Evolutionary conservation across 2,113 vertebrate genomes (phyloP).

Genomic region (Eulacestoma nigropectus): DNA sequence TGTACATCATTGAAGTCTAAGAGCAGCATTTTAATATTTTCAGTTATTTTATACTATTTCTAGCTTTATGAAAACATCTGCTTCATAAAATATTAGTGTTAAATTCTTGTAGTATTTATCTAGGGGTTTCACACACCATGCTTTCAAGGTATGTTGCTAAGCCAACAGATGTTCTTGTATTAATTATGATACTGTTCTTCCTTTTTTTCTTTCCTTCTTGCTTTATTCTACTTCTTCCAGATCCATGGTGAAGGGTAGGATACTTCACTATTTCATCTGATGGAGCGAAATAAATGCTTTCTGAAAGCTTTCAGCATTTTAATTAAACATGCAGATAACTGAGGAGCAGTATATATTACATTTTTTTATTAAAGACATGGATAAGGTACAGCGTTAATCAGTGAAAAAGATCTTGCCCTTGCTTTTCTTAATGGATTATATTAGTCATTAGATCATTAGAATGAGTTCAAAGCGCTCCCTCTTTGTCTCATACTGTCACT

Average conservation of each 20-base stretch:
- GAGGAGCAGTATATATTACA: conserved; percentile 57
- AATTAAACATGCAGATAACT: conserved; percentile 63
- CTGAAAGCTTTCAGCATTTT: conserved; percentile 55
- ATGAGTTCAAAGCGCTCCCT: conserved; percentile 39
- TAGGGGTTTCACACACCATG: background rate
- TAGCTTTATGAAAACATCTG: background rate
- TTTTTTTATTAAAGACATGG: conserved; percentile 69
- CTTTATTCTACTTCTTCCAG: background rate
- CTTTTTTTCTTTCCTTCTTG: background rate
- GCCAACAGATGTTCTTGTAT: background rate
- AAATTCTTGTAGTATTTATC: background rate
- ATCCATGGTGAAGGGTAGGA: background rate
- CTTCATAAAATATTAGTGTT: background rate
- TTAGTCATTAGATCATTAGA: conserved; percentile 71
- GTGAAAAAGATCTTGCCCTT: conserved; percentile 63
- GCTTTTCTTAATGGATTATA: conserved; percentile 70
- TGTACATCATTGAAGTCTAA: background rate
- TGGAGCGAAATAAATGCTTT: background rate
- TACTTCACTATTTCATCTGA: conserved; percentile 6
- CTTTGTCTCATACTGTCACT: conserved; percentile 53
- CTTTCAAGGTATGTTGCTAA: background rate
- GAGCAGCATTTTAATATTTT: background rate
- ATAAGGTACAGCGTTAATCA: conserved; percentile 63
- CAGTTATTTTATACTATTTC: background rate
- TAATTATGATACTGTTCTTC: background rate